phyloP scores from a whole-genome alignment of 35 echinoderm and acorn worm species.

The Acanthaster planci region DNA sequence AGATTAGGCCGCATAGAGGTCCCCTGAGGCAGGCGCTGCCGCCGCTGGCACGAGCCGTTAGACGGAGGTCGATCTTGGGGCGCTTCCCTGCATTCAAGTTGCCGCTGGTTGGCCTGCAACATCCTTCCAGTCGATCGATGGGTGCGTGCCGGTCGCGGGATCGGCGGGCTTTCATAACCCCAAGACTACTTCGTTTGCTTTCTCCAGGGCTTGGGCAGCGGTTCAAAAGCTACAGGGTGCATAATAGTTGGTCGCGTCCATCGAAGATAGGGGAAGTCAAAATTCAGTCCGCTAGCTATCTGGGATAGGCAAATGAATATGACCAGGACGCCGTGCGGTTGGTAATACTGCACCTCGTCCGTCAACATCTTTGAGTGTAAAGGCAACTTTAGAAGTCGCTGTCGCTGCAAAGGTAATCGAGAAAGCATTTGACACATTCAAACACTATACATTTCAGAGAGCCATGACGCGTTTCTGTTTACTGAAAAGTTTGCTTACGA shows the following conservation, averaged over 20 bases:
- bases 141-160: constrained; percentile 1
- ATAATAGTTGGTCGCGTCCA: no score
- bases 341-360: no score
- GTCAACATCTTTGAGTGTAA: no score
- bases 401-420: no score
- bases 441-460: no score
- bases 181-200: background rate
- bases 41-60: background rate
- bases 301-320: background rate
- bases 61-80: constrained; percentile 1
- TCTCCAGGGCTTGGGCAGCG: constrained; percentile 4
- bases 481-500: no score
- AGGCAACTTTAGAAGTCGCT: no score
- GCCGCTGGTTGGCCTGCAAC: background rate
- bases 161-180: background rate
- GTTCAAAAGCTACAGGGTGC: no score
- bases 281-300: background rate
- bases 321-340: no score
- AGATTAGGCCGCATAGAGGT: background rate
- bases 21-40: background rate
- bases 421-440: no score
- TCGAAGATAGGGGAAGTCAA: no score
- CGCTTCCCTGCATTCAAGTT: constrained; percentile 23
- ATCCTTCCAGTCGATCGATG: background rate
- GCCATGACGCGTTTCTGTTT: no score